Conservation (phyloP, 2,113 vertebrate species). For the Hypocryptadius cinnamomeus region DNA sequence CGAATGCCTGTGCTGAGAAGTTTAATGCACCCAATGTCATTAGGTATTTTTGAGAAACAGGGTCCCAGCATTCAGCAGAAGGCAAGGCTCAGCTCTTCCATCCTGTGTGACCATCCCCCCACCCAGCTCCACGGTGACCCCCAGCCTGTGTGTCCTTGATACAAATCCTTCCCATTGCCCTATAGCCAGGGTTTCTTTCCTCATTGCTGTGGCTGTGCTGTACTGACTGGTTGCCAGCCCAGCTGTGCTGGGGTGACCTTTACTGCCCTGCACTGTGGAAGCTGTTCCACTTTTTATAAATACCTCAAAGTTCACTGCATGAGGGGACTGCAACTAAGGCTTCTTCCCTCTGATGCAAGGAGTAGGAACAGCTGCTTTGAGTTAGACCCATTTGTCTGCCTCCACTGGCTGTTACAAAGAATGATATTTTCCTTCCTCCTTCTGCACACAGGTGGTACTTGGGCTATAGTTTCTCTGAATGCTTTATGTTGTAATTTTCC, state of each 20-base stretch:
- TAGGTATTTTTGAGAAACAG: background rate
- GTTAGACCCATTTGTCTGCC: background rate
- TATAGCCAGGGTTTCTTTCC: background rate
- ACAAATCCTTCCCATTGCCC: accelerated
- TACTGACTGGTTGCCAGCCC: background rate
- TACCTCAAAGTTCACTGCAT: background rate
- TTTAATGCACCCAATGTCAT: background rate
- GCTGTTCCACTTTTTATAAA: constrained; percentile 13
- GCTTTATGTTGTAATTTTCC: background rate
- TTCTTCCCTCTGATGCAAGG: background rate
- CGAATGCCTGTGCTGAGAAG: background rate
- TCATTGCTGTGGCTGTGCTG: accelerated
- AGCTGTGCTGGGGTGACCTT: background rate
- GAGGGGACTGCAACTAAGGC: background rate
- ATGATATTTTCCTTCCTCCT: background rate
- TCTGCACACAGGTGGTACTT: background rate
- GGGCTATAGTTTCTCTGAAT: background rate
- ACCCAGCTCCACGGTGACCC: background rate
- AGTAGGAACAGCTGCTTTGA: background rate
- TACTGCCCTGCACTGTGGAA: background rate
- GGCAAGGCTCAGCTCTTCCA: background rate
- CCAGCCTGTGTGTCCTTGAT: accelerated
- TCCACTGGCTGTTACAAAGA: background rate
- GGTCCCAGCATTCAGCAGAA: background rate
- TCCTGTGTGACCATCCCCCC: background rate